A percentile compares a stretch with the other conserved stretches of the same genome.
These are phyloP conservation scores for Pseudorhiza aurosa DNA, from an alignment of 30 jellyfish, hydroid and myxozoan species.

Conservation along the genomic window DNA sequence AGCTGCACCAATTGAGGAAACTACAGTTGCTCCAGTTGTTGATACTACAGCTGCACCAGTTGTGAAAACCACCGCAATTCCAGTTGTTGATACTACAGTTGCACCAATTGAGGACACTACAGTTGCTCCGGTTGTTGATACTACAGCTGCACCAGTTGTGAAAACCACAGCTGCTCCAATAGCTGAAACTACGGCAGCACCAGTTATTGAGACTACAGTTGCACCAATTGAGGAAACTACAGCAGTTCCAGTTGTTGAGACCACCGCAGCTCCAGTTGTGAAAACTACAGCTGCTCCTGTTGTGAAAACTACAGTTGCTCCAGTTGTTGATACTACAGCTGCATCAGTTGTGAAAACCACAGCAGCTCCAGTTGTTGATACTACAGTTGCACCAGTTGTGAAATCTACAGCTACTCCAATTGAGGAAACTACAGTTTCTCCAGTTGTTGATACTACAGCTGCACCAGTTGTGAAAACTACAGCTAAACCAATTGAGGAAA, in stretches of 20 bases:
- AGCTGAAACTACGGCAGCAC: constrained; percentile 3
- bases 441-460: constrained; percentile 45
- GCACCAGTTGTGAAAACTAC: constrained; percentile 8
- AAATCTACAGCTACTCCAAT: constrained; percentile 37
- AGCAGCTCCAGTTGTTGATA: constrained; percentile 10
- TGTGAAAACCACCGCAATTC: constrained; percentile 10
- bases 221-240: constrained; percentile 28
- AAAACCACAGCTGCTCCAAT: constrained; percentile 10
- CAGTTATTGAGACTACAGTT: neutral
- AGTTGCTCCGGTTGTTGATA: constrained; percentile 32
- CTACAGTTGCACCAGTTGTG: constrained; percentile 32
- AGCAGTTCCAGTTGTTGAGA: constrained; percentile 37
- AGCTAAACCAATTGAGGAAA: neutral
- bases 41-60: constrained; percentile 38
- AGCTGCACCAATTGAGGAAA: neutral
- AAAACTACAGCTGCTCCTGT: constrained; percentile 8
- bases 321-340: constrained; percentile 33
- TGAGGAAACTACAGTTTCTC: constrained; percentile 31
- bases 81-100: constrained; percentile 47
- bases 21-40: constrained; percentile 9
- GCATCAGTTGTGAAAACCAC: constrained; percentile 14
- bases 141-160: constrained; percentile 17
- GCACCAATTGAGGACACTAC: constrained; percentile 29
- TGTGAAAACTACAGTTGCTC: constrained; percentile 15
- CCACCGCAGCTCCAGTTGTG: constrained; percentile 54